These are phyloP conservation scores for Ploceus nigricollis DNA, from an alignment of 2,113 vertebrate species.

Conservation along the genomic window DNA sequence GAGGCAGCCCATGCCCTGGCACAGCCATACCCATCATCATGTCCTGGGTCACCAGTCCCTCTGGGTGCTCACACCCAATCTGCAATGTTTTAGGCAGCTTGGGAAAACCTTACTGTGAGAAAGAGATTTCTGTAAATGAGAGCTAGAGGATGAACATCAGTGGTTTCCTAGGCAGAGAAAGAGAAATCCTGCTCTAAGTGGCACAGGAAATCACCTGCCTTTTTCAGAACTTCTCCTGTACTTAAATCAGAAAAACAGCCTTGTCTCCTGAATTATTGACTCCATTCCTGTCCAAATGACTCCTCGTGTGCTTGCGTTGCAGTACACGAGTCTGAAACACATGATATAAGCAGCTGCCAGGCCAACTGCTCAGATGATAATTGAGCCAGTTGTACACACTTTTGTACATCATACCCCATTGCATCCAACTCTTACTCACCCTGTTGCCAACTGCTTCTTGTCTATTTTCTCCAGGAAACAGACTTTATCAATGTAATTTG, in stretches of 20 bases:
- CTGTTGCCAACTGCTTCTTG: slow-evolving; percentile 12
- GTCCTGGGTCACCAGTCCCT: neutral
- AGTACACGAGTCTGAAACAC: slow-evolving; percentile 5
- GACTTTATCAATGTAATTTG: neutral
- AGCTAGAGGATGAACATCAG: neutral
- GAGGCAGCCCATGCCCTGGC: neutral
- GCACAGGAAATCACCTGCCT: neutral
- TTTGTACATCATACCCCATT: neutral
- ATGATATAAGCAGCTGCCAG: slow-evolving; percentile 16
- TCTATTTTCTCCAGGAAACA: neutral
- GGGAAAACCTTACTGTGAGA: neutral
- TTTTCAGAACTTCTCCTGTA: neutral
- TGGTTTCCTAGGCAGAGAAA: neutral
- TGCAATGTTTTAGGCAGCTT: neutral
- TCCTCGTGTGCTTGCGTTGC: neutral
- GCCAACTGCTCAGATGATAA: slow-evolving; percentile 36
- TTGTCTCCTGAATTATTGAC: neutral
- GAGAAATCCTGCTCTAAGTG: neutral
- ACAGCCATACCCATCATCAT: neutral
- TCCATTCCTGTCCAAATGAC: neutral
- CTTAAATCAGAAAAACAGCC: neutral
- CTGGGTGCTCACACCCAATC: neutral
- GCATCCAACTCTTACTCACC: neutral
- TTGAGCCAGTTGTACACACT: slow-evolving; percentile 12
- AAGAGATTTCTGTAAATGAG: neutral